Evolutionary conservation across 2,797 vertebrate genomes (phyloP), one percentile per base, ranked within the genome.

Genomic region (Ptychadena robeensis): DNA sequence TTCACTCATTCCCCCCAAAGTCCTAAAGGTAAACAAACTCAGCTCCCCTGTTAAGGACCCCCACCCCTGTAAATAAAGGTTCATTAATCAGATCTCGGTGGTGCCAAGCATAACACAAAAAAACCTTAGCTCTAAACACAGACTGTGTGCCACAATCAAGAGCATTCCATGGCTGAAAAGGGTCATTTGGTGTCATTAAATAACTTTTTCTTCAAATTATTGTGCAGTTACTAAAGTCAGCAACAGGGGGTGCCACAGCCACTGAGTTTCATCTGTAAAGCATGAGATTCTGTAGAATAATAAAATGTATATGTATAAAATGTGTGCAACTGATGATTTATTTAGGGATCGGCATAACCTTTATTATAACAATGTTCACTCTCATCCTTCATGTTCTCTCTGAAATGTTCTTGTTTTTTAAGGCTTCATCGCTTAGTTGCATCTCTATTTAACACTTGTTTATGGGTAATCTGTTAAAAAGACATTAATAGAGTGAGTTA

Each of bases 131-230:
- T 80, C 65, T 85, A 85, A 84, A 80, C 65, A 80, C 72, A 80
- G 78, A 71, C 78, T 70, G 72, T 66, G 82, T 78, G 83, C 81
- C 83, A 80, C 77, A 85, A 80, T 84, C 77, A 80, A 70, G 77
- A 69, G 71, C 71, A 80, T 80, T 84, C 53, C 82, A 14, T 80
- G 77, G 44, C 64, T 32, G 77, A 5, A 30, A 80, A 80, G 70
- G 82, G 77, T 80, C 77, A 80, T 84, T 73, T 80, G 37, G 35
- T 84, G 82, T 80, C 82, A 84, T 30, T 75, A 70, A 84, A 84
- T 57, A n/a, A 75, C 35, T 74, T 69, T 32, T 79, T 68, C 35
- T 67, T 38, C 44, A 73, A 72, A 83, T 44, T 11, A 27, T 9
- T 61, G 40, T 69, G 71, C 37, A 80, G 53, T 84, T 64, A 57